Evolutionary conservation across 2,888 invertebrate species (phyloP).

Genomic region (Trypoxylon attenuatum): DNA sequence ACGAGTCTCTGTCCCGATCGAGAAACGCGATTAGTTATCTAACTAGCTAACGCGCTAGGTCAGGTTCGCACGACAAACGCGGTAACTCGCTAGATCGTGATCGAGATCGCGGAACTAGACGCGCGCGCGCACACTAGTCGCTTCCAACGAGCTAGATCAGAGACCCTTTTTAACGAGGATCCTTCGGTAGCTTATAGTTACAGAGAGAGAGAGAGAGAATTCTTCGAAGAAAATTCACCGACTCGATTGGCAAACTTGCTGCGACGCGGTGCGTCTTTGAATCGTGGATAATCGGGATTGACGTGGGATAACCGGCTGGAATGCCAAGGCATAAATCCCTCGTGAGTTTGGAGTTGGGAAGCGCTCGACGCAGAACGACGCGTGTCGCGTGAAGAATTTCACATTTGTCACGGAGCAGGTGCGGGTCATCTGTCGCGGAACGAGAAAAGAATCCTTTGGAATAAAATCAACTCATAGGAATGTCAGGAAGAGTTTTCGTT

Average conservation of each 20-base stretch:
- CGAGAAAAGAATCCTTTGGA: neutral
- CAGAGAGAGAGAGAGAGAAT: too few species aligned
- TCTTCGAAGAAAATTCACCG: too few species aligned
- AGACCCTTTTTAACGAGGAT: neutral
- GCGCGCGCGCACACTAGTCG: conserved; percentile 1
- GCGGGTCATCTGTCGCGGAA: neutral
- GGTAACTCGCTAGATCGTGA: conserved; percentile 32
- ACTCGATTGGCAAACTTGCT: too few species aligned
- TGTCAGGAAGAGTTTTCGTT: neutral
- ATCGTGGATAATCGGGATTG: too few species aligned
- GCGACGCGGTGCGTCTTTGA: too few species aligned
- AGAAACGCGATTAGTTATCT: conserved; percentile 46
- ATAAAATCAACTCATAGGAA: too few species aligned
- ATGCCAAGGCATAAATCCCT: neutral
- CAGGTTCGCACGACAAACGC: conserved; percentile 50
- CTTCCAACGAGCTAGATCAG: too few species aligned
- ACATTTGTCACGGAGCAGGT: conserved; percentile 21
- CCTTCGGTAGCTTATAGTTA: too few species aligned
- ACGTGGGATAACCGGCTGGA: neutral
- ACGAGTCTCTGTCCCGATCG: conserved; percentile 21
- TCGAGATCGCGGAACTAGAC: conserved; percentile 31
- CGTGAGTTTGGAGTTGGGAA: neutral
- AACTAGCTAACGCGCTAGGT: conserved; percentile 38
- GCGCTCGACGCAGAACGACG: neutral
- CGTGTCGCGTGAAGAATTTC: conserved; percentile 8